These are phyloP conservation scores for Coremacera marginata DNA, from an alignment of 2,888 invertebrate genomes.

Conservation along the genomic window DNA sequence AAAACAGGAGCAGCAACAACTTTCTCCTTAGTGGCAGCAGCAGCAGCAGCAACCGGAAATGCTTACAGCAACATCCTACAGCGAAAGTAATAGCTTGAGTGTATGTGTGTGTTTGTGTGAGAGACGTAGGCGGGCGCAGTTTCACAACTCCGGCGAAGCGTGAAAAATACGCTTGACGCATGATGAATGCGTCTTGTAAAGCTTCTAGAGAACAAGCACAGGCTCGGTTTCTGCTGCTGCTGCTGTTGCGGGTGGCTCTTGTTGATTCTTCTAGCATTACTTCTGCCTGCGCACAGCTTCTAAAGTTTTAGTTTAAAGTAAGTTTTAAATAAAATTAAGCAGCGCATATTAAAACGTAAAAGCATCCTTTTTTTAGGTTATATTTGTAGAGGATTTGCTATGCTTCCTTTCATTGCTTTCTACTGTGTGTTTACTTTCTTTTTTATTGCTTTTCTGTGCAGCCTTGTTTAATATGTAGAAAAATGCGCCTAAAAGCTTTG, in stretches of 20 bases:
- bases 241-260: neutral
- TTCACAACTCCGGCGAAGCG: slow-evolving; percentile 28
- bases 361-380: slow-evolving; percentile 21
- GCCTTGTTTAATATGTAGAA: slow-evolving; percentile 16
- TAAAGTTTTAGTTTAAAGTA: slow-evolving; percentile 16
- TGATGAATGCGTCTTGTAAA: slow-evolving; percentile 16
- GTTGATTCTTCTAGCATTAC: neutral
- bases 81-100: neutral
- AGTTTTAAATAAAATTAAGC: slow-evolving; percentile 35
- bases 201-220: neutral
- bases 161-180: slow-evolving; percentile 36
- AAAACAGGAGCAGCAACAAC: neutral
- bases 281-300: neutral
- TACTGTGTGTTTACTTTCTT: neutral
- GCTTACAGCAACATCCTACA: neutral
- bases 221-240: neutral
- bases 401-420: slow-evolving; percentile 19
- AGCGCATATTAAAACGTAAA: slow-evolving; percentile 18
- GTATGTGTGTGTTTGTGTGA: neutral
- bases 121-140: slow-evolving; percentile 14
- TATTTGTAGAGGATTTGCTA: slow-evolving; percentile 13
- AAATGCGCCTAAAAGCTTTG: slow-evolving; percentile 16
- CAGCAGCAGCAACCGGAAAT: neutral
- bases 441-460: neutral
- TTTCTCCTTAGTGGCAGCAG: neutral